Evolutionary conservation across 2,888 invertebrate species (phyloP).

Genomic region (Xiphydria camelus): DNA sequence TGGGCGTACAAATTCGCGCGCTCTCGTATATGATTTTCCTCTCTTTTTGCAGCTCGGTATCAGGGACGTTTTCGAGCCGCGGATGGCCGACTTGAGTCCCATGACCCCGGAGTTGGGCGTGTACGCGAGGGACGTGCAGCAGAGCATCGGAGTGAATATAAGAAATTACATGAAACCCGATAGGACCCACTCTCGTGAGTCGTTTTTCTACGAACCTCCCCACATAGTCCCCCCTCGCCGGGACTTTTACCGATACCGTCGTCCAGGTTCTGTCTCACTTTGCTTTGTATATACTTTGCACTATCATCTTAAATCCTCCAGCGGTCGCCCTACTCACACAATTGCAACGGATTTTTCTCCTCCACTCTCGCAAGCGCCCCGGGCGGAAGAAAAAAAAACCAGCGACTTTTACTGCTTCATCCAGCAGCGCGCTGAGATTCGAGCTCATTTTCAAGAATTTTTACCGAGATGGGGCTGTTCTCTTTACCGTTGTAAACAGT

Average conservation of each 20-base stretch:
- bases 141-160: constrained; percentile 81
- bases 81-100: constrained; percentile 75
- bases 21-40: too few species aligned
- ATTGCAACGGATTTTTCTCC: too few species aligned
- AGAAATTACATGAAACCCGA: constrained; percentile 72
- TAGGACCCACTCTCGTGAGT: constrained; percentile 42
- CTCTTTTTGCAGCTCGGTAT: constrained; percentile 72
- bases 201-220: constrained; percentile 26
- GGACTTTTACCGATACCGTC: constrained; percentile 39
- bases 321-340: too few species aligned
- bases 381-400: background rate
- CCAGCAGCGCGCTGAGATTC: too few species aligned
- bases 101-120: constrained; percentile 79
- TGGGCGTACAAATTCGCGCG: too few species aligned
- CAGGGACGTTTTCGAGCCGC: constrained; percentile 78
- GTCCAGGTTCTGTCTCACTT: constrained; percentile 34
- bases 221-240: constrained; percentile 32
- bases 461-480: too few species aligned
- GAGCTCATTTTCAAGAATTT: too few species aligned
- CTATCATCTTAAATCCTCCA: constrained; percentile 21
- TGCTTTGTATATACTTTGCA: constrained; percentile 31
- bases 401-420: too few species aligned
- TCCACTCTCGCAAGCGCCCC: too few species aligned
- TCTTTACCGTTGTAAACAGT: too few species aligned
- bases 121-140: constrained; percentile 82